Evolutionary conservation across 2,113 vertebrate species (phyloP), one percentile per base, ranked within the genome.

Genomic region (Megaceryle maxima): DNA sequence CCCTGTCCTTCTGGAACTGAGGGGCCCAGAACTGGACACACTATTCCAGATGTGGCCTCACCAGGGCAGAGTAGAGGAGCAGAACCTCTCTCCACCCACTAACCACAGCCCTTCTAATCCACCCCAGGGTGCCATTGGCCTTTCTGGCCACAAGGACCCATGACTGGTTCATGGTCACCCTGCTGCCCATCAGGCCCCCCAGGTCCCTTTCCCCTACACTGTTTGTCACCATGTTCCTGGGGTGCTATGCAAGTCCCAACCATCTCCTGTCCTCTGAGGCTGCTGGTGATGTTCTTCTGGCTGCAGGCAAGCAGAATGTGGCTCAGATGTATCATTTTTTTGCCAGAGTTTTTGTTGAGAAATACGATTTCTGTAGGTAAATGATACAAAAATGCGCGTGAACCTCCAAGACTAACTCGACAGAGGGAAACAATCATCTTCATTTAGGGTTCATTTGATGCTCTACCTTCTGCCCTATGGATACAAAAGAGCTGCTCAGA

Each of bases 371-470:
- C 33, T 62, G 13, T 46, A n/a, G 20, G 13, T 63, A 21, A 13
- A 18, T 11, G 21, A 25, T 46, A 7, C 2, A 37, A 9, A 76
- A 72, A 37, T 5, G 2, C 11, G 2, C 4, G 2, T 11, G 59
- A 56, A 26, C 8, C 26, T 39, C 26, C 12, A 43, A n/a, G 51
- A 4, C 11, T 83, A 44, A 21, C 0, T 59, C 31, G 21, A 17
- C 6, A 2, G 1, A 2, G 29, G 39, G 43, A 11, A 66, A 11
- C 5, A 46, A 4, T 9, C 0, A 1, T 37, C 33, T 46, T 74
- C 5, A 1, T 37, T 53, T 29, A 4, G 26, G 44, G 33, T 15
- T 95, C 11, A 3, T n/a, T 62, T 84, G 41, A 5, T 60, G 51
- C 31, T 72, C 21, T 67, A 57, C 0, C 0, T 63, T 82, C n/a